Conservation (phyloP, 2,113 vertebrate genomes). For the Diglossa brunneiventris region DNA sequence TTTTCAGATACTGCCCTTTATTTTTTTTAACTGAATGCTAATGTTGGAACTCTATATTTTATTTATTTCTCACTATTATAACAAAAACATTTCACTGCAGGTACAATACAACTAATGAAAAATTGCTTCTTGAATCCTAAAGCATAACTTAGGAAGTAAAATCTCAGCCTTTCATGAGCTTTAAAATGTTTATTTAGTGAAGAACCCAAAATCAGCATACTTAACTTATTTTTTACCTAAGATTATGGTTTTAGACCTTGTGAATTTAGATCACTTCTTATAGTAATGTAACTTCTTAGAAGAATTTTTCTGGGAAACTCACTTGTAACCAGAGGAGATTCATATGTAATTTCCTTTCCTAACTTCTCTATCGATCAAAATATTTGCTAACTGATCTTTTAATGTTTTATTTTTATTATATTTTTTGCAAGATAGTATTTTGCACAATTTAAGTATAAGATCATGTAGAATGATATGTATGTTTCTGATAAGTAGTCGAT, state of each 20-base stretch:
- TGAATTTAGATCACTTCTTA: not conserved
- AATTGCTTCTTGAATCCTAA: not conserved
- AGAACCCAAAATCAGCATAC: not conserved
- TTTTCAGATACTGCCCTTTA: not conserved
- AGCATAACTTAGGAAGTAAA: not conserved
- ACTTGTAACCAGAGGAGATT: not conserved
- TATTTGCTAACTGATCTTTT: not conserved
- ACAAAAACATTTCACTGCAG: not conserved
- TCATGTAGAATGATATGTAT: not conserved
- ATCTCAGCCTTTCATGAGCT: not conserved
- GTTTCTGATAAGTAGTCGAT: not conserved
- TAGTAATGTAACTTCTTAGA: not conserved
- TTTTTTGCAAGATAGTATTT: not conserved
- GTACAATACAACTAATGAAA: not conserved
- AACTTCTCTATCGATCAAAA: not conserved
- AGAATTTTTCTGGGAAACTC: not conserved
- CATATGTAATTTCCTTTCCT: rapidly evolving
- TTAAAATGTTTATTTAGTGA: not conserved
- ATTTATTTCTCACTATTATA: not conserved
- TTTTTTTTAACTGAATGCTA: not conserved
- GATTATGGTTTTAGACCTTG: not conserved
- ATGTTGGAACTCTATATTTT: not conserved
- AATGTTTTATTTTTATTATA: not conserved
- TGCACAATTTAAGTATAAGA: not conserved
- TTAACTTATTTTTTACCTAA: not conserved